Evolutionary conservation across 1,140 invertebrate species (phyloP), one percentile per base, ranked within the genome.

Genomic region (Triops cancriformis): DNA sequence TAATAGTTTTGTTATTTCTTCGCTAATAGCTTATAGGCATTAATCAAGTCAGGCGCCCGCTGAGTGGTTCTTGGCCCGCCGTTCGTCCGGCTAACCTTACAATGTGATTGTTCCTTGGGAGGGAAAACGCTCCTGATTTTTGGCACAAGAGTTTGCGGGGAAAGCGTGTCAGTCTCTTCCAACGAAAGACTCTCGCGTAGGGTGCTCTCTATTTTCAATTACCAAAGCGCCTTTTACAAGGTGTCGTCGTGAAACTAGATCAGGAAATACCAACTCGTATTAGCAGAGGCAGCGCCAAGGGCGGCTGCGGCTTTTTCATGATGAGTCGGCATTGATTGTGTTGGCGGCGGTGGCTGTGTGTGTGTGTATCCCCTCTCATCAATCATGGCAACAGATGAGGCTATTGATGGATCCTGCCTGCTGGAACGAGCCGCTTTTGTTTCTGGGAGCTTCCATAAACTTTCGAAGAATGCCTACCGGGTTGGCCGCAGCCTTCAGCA

Each of bases 381-480:
- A 64, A 64, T 64, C 51, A 64, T 64, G 51, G 23, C 51, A 18
- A 64, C 23, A 23, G 51, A 64, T 64, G 51, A 64, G 51, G 23
- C 23, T 64, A 64, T 64, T 64, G 51, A 64, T 64, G 10, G 51
- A 64, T 64, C 51, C 51, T 37, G 7, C 31, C 31, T 37, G 7
- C 31, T 64, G 51, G 51, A 64, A 64, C 51, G 51, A 64, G 18
- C 14, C 51, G 51, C 51, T 64, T 64, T 64, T 64, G 51, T 64
- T 23, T 64, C 51, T 64, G 31, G 31, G 18, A 18, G 51, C 51
- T 64, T 64, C 51, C 51, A 64, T n/a, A 64, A 64, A 64, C 7
- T 64, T 64, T 23, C 51, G n/a, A 64, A 14, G 51, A 64, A 64
- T 64, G 51, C 14, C 51, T 64, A 23, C 51, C 23, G 51, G 51